Evolutionary conservation across 2,888 invertebrate genomes (phyloP).

Genomic region (Drosophila paranaensis): DNA sequence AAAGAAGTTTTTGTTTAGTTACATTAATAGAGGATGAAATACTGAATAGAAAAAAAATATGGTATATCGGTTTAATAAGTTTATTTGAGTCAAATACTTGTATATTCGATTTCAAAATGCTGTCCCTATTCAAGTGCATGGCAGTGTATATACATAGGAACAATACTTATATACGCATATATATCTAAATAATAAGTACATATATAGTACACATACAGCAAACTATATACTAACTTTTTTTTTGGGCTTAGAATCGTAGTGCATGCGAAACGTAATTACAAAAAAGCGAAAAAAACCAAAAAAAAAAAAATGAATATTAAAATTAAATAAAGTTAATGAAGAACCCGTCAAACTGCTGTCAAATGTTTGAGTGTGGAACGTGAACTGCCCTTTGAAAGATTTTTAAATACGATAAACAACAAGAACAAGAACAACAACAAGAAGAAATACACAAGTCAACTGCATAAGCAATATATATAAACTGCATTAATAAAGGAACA

Average conservation of each 20-base stretch:
- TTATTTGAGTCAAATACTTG: too few relatives aligned
- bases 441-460: conserved; percentile 35
- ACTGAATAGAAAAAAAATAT: too few relatives aligned
- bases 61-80: too few relatives aligned
- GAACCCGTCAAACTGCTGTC: conserved; percentile 41
- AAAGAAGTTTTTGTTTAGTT: too few relatives aligned
- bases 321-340: conserved; percentile 6
- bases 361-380: conserved; percentile 70
- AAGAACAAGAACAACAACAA: conserved; percentile 17
- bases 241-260: conserved; percentile 56
- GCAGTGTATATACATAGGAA: conserved; percentile 4
- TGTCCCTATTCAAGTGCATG: too few relatives aligned
- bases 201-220: conserved; percentile 33
- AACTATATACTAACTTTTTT: conserved; percentile 29
- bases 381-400: conserved; percentile 78
- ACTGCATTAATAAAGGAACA: conserved; percentile 59
- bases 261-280: conserved; percentile 29
- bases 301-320: conserved; percentile 2
- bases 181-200: conserved; percentile 30
- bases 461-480: conserved; percentile 64
- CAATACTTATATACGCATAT: conserved; percentile 15
- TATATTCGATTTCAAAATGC: too few relatives aligned
- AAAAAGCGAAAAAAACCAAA: conserved; percentile 2
- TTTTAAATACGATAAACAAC: conserved; percentile 56
- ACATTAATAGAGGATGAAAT: too few relatives aligned